These are phyloP conservation scores for Arenaria interpres DNA, from an alignment of 2,113 vertebrate genomes.

Conservation along the genomic window DNA sequence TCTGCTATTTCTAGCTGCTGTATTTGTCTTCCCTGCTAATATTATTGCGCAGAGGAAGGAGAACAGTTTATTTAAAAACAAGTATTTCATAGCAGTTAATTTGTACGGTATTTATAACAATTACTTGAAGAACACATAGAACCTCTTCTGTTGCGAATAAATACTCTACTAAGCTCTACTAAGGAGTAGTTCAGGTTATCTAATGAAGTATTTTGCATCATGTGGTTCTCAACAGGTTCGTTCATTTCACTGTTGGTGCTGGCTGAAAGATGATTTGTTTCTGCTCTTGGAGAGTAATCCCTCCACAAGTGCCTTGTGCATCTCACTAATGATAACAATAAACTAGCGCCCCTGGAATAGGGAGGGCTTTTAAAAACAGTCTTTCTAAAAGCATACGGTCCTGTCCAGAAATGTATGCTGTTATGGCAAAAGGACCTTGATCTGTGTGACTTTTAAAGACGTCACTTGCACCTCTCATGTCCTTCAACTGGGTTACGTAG, in stretches of 20 bases:
- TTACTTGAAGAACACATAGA: not conserved
- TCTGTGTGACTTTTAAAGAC: not conserved
- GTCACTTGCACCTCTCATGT: rapidly evolving
- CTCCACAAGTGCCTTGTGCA: not conserved
- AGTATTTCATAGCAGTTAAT: not conserved
- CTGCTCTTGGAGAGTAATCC: not conserved
- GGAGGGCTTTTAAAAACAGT: not conserved
- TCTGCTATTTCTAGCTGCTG: not conserved
- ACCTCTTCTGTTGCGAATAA: not conserved
- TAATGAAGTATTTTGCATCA: not conserved
- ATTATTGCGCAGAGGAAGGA: not conserved
- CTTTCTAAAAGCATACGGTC: not conserved
- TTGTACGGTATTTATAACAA: not conserved
- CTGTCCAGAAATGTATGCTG: not conserved
- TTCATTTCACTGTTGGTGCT: not conserved
- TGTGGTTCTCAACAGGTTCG: not conserved
- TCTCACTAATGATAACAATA: not conserved
- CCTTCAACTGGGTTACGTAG: not conserved
- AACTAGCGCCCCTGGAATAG: not conserved
- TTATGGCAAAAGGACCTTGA: not conserved
- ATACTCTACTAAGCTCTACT: not conserved
- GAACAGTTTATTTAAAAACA: constrained; percentile 9
- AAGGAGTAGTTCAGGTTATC: not conserved
- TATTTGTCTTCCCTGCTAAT: not conserved
- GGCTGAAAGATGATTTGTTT: constrained; percentile 12